A percentile compares a stretch with the other conserved stretches of the same genome.
Evolutionary conservation across 2,113 vertebrate genomes (phyloP).

Genomic region (Peromyscus polionotus): DNA sequence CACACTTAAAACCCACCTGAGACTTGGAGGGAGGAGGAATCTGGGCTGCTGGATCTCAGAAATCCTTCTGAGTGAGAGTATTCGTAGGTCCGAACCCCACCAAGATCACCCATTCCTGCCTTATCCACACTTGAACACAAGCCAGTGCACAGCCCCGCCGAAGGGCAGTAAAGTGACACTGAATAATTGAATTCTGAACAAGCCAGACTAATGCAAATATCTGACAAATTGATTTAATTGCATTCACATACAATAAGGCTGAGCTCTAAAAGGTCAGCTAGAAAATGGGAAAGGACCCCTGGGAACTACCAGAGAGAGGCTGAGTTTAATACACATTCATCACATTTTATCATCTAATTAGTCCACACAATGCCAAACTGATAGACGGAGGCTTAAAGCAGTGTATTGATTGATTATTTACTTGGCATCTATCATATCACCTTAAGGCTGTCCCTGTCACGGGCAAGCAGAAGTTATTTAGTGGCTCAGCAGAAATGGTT

Average conservation of each 20-base stretch:
- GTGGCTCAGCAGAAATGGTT: conserved; percentile 82
- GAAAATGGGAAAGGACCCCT: conserved; percentile 93
- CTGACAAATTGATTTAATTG: conserved; percentile 95
- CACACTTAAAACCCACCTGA: neutral
- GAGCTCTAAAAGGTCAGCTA: conserved; percentile 96
- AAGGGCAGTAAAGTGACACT: conserved; percentile 87
- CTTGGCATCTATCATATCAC: conserved; percentile 95
- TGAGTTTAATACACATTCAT: conserved; percentile 97
- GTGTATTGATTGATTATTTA: conserved; percentile 95
- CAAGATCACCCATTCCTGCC: conserved; percentile 26
- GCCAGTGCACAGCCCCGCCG: conserved; percentile 74
- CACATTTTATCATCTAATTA: conserved; percentile 99
- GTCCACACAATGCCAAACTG: conserved; percentile 93
- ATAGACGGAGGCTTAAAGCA: conserved; percentile 91
- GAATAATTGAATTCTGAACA: conserved; percentile 90
- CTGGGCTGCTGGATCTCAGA: neutral
- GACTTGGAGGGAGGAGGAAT: neutral
- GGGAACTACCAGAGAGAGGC: conserved; percentile 92
- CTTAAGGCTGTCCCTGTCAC: conserved; percentile 82
- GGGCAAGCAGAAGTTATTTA: conserved; percentile 84
- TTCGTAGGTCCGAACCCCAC: neutral
- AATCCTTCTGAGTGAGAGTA: neutral
- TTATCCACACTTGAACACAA: conserved; percentile 42
- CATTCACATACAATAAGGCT: conserved; percentile 95
- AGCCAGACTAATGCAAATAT: conserved; percentile 91